These are phyloP conservation scores for Pelmatolapia mariae DNA, from an alignment of 2,113 vertebrate genomes.

Conservation along the genomic window DNA sequence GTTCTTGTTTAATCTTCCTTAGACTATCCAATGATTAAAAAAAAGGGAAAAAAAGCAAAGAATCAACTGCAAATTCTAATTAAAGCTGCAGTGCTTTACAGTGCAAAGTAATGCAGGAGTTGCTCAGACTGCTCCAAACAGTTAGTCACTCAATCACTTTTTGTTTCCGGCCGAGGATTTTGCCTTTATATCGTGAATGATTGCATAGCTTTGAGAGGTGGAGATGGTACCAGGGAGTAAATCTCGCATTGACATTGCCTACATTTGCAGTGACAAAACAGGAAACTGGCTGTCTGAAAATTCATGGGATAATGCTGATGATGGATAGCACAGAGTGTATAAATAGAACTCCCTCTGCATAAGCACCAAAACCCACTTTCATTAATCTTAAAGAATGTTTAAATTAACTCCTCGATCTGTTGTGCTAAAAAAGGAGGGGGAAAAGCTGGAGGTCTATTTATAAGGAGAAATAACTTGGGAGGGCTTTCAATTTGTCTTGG, in stretches of 20 bases:
- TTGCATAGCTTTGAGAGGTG: not conserved
- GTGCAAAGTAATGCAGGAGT: not conserved
- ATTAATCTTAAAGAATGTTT: conserved; percentile 76
- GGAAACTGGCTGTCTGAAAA: conserved; percentile 47
- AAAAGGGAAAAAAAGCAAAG: not conserved
- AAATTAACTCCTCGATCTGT: conserved; percentile 69
- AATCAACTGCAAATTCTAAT: not conserved
- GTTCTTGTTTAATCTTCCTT: not conserved
- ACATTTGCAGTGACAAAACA: conserved; percentile 41
- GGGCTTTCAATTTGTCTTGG: conserved; percentile 70
- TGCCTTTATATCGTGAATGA: conserved; percentile 18
- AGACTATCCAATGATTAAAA: not conserved
- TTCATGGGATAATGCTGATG: conserved; percentile 46
- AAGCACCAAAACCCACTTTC: conserved; percentile 62
- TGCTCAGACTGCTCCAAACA: not conserved
- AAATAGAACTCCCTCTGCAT: conserved; percentile 60
- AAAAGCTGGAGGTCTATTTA: conserved; percentile 67
- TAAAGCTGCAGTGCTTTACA: not conserved
- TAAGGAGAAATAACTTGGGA: conserved; percentile 69
- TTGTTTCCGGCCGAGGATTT: not conserved
- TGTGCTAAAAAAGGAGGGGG: conserved; percentile 35
- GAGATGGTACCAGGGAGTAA: conserved; percentile 1
- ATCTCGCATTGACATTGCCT: not conserved
- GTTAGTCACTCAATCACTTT: not conserved
- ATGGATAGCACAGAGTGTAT: conserved; percentile 54